Evolutionary conservation across 1,140 invertebrate genomes (phyloP).

Genomic region (Diabrotica virgifera): DNA sequence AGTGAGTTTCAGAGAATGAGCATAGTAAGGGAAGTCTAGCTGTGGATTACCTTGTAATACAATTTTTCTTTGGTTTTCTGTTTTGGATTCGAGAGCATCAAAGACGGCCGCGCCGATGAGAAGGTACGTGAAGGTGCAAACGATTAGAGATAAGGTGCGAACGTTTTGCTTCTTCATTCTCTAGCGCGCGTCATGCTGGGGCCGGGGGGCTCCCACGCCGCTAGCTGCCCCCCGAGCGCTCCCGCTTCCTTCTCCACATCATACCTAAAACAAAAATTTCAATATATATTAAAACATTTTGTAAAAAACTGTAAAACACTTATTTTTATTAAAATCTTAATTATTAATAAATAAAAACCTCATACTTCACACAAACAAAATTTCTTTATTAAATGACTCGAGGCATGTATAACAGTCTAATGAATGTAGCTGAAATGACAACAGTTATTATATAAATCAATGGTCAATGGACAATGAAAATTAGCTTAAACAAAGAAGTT

Average conservation of each 20-base stretch:
- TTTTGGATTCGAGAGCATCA: conserved; percentile 94
- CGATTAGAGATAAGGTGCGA: conserved; percentile 95
- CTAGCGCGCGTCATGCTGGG: conserved; percentile 48
- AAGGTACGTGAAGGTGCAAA: conserved; percentile 98
- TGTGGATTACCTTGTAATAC: conserved; percentile 77
- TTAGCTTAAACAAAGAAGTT: too few species aligned
- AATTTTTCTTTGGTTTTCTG: conserved; percentile 82
- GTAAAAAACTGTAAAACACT: background rate
- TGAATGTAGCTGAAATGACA: background rate
- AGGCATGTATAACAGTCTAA: background rate
- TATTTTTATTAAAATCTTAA: too few species aligned
- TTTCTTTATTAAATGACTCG: background rate
- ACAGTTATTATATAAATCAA: background rate
- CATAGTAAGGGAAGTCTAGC: too few species aligned
- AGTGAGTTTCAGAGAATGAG: too few species aligned
- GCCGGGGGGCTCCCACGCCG: conserved; percentile 45
- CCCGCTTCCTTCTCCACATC: conserved; percentile 36
- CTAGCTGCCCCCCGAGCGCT: conserved; percentile 43
- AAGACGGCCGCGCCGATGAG: conserved; percentile 98
- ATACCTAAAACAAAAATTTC: conserved; percentile 28
- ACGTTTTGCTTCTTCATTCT: conserved; percentile 97
- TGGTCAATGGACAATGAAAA: too few species aligned
- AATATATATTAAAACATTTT: background rate
- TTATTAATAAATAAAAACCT: background rate
- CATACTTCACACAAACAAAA: background rate